Base-by-base conservation (phyloP, 2,797 vertebrate species). In the Oreonectes daqikongensis region DNA sequence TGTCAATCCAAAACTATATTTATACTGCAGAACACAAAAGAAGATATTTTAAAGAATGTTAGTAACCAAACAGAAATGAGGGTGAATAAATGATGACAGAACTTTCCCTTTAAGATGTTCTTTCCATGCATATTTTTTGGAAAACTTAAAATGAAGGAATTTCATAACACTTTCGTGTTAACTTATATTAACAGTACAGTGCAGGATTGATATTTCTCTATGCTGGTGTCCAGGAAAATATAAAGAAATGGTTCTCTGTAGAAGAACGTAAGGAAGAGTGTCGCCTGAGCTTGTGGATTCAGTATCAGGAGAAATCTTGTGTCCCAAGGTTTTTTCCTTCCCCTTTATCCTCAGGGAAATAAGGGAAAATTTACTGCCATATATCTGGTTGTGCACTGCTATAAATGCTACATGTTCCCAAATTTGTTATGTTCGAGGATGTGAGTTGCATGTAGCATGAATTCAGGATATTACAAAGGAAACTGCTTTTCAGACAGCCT, bases 381-480 rank as follows among this genome's bases (percentile, higher is more conserved):
- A 24, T 71, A 55, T 22, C 32, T 53, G 32, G 11, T 44, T 53
- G 57, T 42, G 3, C 18, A 30, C 12, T 57, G 26, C 30, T 24
- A 18, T 48, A 63, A 63, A 50, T 55, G 32, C 22, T 52, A 12
- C 11, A 67, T 50, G 28, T 59, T 61, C 4, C 42, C n/a, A 61
- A 32, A 72, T 24, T 35, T 18, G 14, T 30, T 38, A 0, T 48
- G 44, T 14, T 35, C 28, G 61, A 79, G 76, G 83, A 86, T 83
- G 77, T 78, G 75, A 57, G 60, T 75, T 81, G 80, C 1, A 10
- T 35, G 35, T 9, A 12, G 28, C 46, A 18, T 26, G 28, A 72
- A 83, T 76, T 79, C 83, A 86, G 88, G 89, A 91, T 89, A 75
- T 87, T 85, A 86, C 84, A 86, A 68, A 79, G 72, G 81, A 84